Base-by-base conservation (phyloP, 1,140 invertebrate genomes). In the Pentalonia nigronervosa region DNA sequence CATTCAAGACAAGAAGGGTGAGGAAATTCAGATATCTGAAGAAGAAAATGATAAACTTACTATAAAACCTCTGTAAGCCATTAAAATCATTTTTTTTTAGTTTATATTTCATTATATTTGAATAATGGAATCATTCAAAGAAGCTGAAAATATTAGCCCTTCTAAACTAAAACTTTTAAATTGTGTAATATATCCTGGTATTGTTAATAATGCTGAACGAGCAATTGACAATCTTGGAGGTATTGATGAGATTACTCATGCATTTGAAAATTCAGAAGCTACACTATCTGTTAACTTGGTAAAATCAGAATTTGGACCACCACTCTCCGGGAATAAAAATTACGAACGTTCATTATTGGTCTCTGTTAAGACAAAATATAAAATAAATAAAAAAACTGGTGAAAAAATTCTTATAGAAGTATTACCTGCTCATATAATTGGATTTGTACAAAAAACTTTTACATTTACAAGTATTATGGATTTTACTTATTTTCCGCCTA, bases 11-110 rank as follows among this genome's bases (percentile, higher is more conserved):
- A 93, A 93, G 34, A 93, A 93, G 34, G 48, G 34, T 56, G 91
- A 84, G 23, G 91, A 93, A 86, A 84, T 93, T 93, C 76, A 53
- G 25, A 93, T 93, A 53, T 93, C 91, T 30, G 91, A 93, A 84
- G 91, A 93, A 93, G 91, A 93, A 84, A 93, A 93, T 93, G 91
- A 93, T 50, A 93, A 93, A 93, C 91, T 93, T 93, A 93, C 91
- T 8, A 93, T 93, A 17, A 93, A 83, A 84, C 91, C 91, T 30
- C 81, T 93, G 91, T 93, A 93, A 93, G 91, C 50, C 21, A 83
- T 67, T 90, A 67, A 67, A 60, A 90, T 45, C 25, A 67, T 90
- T 60, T 67, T 60, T 67, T n/a, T 56, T 93, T 86, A 86, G 30
- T 93, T 91, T 83, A 25, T 50, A 47, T 81, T 76, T 45, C 25